Evolutionary conservation across 2,888 invertebrate genomes (phyloP), one percentile per base, ranked within the genome.

Genomic region (Prenolepis imparis): DNA sequence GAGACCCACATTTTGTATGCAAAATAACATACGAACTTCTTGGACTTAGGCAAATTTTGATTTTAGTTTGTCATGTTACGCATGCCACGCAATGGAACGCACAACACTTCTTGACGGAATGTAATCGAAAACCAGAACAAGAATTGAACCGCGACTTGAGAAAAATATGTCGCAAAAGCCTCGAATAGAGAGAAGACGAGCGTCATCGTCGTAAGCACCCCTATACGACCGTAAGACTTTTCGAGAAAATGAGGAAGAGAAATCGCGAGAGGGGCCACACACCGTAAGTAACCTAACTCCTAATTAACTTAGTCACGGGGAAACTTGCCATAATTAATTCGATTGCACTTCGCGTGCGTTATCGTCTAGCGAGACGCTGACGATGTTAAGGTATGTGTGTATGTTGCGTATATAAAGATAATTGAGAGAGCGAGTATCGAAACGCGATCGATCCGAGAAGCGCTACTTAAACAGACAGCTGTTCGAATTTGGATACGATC

Each of bases 181-280:
- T 59, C 24, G 12, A 12, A 9, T 44, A 24, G 18, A 67, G 36
- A 67, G 44, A 15, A 59, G 44, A n/a, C 15, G 15, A 28, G n/a
- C 39, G 36, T 12, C n/a, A 52, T 77, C 36, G 67, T 84, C 85
- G 85, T 80, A 82, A 87, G 87, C 86, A 87, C 86, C 88, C 84
- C 32, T 28, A n/a, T 57, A 15, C 81, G 59, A 77, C 57, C 15
- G 57, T 63, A 74, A 78, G 64, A 59, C 59, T 59, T 52, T 67
- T 32, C 59, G 63, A 73, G 39, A 39, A 80, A 55, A 63, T 41
- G 44, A 83, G 32, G 9, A 64, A 85, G 78, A 83, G 85, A 87
- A 89, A 87, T 87, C 88, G 89, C 73, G 87, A 84, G 88, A 87
- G 92, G 92, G 92, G 92, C 92, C 92, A 92, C 92, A 92, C 73